Conservation (phyloP, 1,140 invertebrate species). For the Aphidius gifuensis region DNA sequence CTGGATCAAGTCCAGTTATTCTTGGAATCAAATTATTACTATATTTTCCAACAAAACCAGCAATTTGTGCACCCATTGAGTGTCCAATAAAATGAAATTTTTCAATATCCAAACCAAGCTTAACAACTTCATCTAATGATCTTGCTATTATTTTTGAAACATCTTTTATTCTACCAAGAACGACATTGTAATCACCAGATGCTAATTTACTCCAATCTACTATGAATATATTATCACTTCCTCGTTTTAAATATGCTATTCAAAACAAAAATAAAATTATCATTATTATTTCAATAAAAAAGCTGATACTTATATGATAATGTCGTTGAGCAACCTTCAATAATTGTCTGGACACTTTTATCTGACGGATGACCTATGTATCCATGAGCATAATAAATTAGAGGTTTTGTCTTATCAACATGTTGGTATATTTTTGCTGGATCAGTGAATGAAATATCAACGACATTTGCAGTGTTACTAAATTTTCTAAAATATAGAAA, state of each 20-base stretch:
- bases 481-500: not conserved
- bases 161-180: slow-evolving; percentile 3
- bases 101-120: slow-evolving; percentile 26
- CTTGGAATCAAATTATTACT: slow-evolving; percentile 21
- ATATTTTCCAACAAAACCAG: slow-evolving; percentile 37
- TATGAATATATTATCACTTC: slow-evolving; percentile 24
- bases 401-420: slow-evolving; percentile 20
- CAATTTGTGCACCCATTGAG: slow-evolving; percentile 43
- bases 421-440: slow-evolving; percentile 13
- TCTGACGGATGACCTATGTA: slow-evolving; percentile 24
- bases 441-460: slow-evolving; percentile 18
- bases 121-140: slow-evolving; percentile 20
- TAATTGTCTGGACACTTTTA: slow-evolving; percentile 22
- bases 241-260: slow-evolving; percentile 26
- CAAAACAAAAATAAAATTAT: not conserved
- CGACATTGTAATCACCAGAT: slow-evolving; percentile 17
- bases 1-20: slow-evolving; percentile 58
- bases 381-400: slow-evolving; percentile 24
- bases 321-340: slow-evolving; percentile 14
- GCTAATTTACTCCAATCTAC: slow-evolving; percentile 28
- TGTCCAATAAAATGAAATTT: slow-evolving; percentile 43
- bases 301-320: too few relatives aligned
- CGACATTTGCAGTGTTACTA: slow-evolving; percentile 3
- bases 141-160: slow-evolving; percentile 17
- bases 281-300: too few relatives aligned